phyloP scores from a whole-genome alignment of 2,888 invertebrate species.

The Bursaphelenchus okinawaensis region DNA sequence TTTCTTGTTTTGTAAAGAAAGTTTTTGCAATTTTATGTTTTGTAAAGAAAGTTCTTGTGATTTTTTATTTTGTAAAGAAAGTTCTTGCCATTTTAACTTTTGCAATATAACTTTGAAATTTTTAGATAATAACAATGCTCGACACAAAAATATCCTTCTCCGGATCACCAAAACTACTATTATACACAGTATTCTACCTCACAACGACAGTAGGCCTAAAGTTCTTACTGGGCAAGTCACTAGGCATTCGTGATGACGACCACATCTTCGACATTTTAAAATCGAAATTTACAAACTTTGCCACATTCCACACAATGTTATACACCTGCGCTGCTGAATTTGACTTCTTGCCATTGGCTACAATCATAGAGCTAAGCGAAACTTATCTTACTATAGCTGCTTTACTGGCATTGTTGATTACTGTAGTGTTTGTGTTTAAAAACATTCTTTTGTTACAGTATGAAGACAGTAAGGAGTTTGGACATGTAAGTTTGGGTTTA shows the following conservation, averaged over 20 bases:
- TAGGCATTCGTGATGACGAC: slow-evolving; percentile 32
- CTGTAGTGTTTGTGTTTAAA: not conserved
- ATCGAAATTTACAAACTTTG: slow-evolving; percentile 69
- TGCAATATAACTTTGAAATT: not conserved
- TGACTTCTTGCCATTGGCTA: slow-evolving; percentile 67
- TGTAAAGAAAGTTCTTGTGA: not conserved
- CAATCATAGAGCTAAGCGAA: slow-evolving; percentile 13
- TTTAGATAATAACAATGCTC: not conserved
- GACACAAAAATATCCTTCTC: slow-evolving; percentile 1
- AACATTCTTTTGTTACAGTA: slow-evolving; percentile 29
- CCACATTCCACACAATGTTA: slow-evolving; percentile 72
- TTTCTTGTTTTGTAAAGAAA: not conserved
- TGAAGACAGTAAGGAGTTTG: not conserved
- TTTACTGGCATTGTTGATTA: not conserved
- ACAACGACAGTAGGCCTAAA: slow-evolving; percentile 59
- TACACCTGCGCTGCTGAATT: slow-evolving; percentile 76
- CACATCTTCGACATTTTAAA: slow-evolving; percentile 68
- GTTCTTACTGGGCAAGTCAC: slow-evolving; percentile 25
- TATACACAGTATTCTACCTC: slow-evolving; percentile 45
- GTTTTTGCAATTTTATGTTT: not conserved
- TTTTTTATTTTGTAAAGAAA: slow-evolving; percentile 14
- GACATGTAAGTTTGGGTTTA: not conserved
- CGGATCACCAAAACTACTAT: slow-evolving; percentile 32
- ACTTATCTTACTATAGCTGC: slow-evolving; percentile 12
- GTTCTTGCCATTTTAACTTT: too few species aligned